Conservation (phyloP, 2,113 vertebrate genomes). For the Zapus hudsonius region DNA sequence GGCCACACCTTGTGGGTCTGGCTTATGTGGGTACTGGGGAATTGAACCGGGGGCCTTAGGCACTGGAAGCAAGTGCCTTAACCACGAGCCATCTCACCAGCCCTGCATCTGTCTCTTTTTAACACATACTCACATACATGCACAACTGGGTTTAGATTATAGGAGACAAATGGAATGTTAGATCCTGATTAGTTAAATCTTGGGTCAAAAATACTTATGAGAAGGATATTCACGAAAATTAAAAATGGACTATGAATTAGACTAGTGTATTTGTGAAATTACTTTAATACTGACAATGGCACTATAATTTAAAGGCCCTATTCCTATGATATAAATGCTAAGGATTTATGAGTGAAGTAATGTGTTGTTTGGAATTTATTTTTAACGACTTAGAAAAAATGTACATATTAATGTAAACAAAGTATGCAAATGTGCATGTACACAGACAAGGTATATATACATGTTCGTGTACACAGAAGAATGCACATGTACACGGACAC, state of each 20-base stretch:
- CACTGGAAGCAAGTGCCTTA: no score
- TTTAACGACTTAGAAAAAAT: constrained; percentile 6
- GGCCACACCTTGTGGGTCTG: no score
- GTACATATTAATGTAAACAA: not conserved
- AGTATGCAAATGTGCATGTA: not conserved
- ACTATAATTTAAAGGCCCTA: not conserved
- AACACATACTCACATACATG: not conserved
- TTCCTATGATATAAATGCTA: not conserved
- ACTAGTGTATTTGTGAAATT: not conserved
- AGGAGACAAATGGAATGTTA: not conserved
- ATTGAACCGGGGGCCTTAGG: no score
- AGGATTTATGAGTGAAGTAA: not conserved
- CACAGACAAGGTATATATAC: no score
- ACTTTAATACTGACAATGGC: not conserved
- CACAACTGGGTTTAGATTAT: not conserved
- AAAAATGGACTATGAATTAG: not conserved
- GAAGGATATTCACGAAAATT: not conserved
- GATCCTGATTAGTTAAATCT: not conserved
- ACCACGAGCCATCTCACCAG: no score
- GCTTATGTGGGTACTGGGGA: no score
- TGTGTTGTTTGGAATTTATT: not conserved
- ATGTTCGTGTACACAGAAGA: no score
- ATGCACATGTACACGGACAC: not conserved
- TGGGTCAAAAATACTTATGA: not conserved
- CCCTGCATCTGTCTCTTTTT: not conserved